A percentile compares a stretch with the other conserved stretches of the same genome.
Evolutionary conservation across 2,113 vertebrate species (phyloP).

Genomic region (Neodontobutis hainanensis): DNA sequence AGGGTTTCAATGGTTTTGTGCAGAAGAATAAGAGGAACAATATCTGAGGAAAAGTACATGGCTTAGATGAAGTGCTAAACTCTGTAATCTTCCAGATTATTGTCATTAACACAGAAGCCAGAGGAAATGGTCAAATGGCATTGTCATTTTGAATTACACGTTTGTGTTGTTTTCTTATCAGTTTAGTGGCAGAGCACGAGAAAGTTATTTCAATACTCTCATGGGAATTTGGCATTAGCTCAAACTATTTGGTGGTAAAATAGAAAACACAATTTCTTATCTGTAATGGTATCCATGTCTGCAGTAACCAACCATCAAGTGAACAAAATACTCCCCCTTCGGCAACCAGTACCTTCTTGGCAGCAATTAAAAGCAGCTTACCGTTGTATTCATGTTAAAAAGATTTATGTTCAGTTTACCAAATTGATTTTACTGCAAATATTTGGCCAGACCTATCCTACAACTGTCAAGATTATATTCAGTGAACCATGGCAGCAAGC

Average conservation of each 20-base stretch:
- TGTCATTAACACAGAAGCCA: constrained; percentile 47
- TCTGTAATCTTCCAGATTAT: constrained; percentile 49
- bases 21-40: constrained; percentile 1
- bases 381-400: not conserved
- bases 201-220: not conserved
- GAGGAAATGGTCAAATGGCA: constrained; percentile 39
- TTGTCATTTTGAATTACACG: constrained; percentile 31
- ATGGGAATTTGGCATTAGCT: not conserved
- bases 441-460: constrained; percentile 25
- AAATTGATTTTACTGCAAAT: constrained; percentile 10
- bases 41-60: constrained; percentile 1
- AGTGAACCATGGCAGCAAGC: constrained; percentile 20
- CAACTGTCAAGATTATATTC: constrained; percentile 18
- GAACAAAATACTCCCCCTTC: not conserved
- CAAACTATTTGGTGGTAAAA: not conserved
- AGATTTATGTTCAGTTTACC: not conserved
- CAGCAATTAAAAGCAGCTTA: constrained; percentile 11
- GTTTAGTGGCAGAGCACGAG: not conserved
- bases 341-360: not conserved
- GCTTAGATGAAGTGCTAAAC: constrained; percentile 28
- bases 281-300: too few species aligned
- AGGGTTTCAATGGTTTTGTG: not conserved
- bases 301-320: constrained; percentile 24
- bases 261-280: constrained; percentile 4
- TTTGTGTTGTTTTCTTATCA: constrained; percentile 17